Percentiles rank a stretch among this genome's conserved stretches.
phyloP scores from a whole-genome alignment of 2,888 invertebrate genomes.

The Branchellion lobata region DNA sequence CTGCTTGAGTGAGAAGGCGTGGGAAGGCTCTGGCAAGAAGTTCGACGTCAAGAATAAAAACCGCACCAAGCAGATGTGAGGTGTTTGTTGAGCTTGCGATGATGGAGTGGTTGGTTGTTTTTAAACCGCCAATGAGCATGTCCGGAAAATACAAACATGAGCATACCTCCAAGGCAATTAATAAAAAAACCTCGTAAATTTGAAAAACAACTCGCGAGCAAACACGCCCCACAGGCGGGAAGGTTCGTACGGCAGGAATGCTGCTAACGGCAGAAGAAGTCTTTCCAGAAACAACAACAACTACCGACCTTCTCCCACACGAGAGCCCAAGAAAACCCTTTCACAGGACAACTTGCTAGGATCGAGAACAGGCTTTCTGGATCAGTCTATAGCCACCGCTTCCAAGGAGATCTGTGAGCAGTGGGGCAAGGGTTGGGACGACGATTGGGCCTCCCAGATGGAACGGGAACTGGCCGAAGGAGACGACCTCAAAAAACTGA shows the following conservation, averaged over 20 bases:
- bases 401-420: conserved; percentile 46
- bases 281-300: conserved; percentile 10
- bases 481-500: conserved; percentile 31
- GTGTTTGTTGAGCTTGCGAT: too few relatives aligned
- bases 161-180: neutral
- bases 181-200: neutral
- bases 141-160: too few relatives aligned
- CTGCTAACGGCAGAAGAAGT: neutral
- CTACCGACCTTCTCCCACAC: neutral
- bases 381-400: conserved; percentile 45
- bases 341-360: conserved; percentile 21
- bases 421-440: conserved; percentile 46
- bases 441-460: conserved; percentile 36
- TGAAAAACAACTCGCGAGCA: too few relatives aligned
- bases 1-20: conserved; percentile 16
- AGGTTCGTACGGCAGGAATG: neutral
- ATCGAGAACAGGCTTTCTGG: conserved; percentile 20
- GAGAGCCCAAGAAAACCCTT: neutral
- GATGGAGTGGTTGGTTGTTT: too few relatives aligned
- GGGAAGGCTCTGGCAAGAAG: neutral
- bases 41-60: neutral
- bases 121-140: too few relatives aligned
- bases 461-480: conserved; percentile 37
- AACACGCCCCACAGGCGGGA: neutral
- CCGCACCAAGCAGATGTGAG: neutral